Percentiles rank a stretch among this genome's conserved stretches.
Evolutionary conservation across 2,888 invertebrate species (phyloP).

Genomic region (Campopleginae sp.): DNA sequence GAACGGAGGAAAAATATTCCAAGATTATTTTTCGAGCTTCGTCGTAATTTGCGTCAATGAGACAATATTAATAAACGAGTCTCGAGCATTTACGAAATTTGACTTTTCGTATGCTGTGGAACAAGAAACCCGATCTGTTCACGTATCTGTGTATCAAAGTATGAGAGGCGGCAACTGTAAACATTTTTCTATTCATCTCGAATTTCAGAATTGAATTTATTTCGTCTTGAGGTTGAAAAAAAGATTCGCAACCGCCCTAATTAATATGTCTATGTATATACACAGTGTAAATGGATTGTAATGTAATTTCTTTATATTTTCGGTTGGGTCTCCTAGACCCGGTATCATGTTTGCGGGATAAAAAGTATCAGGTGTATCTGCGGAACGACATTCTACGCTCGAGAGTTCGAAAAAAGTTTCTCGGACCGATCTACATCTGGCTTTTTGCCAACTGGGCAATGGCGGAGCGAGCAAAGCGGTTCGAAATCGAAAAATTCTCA

Average conservation of each 20-base stretch:
- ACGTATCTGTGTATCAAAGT: too few relatives aligned
- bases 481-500: slow-evolving; percentile 31
- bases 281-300: not conserved
- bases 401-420: not conserved
- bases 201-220: not conserved
- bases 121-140: not conserved
- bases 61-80: not conserved
- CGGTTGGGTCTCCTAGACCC: not conserved
- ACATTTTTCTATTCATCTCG: not conserved
- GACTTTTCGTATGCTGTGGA: not conserved
- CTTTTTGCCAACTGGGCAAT: slow-evolving; percentile 46
- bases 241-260: not conserved
- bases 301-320: not conserved
- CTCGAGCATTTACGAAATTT: not conserved
- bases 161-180: not conserved
- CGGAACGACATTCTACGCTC: not conserved
- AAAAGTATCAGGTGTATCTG: not conserved
- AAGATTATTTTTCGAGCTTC: not conserved
- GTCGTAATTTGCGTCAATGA: not conserved
- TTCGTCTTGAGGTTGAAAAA: not conserved
- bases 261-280: not conserved
- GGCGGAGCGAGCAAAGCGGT: slow-evolving; percentile 43
- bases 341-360: not conserved
- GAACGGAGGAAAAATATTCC: not conserved
- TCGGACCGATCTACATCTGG: not conserved